Base-by-base conservation (phyloP, 2,888 invertebrate genomes). In the Caenorhabditis becei region DNA sequence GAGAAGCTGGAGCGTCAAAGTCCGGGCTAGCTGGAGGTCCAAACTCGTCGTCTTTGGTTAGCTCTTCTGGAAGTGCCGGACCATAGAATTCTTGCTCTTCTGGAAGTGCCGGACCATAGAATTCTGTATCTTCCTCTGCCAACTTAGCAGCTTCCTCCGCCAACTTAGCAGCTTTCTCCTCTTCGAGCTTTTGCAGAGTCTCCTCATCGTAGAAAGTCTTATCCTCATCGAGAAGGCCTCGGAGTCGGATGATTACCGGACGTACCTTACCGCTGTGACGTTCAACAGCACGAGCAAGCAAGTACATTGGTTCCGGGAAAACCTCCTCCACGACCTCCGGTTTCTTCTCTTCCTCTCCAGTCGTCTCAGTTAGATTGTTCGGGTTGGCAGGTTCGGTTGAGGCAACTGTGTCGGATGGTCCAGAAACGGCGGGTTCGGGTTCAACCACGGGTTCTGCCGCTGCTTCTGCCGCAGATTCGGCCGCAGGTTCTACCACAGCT, bases 201-300 rank as follows among this genome's bases (percentile, higher is more conserved):
- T 65, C 75, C 10, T 26, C 44, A 14, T 51, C 51, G n/a, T 58
- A 54, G 18, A 51, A 66, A 0, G 47, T 66, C 26, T 75, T 74
- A 18, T 74, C 74, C 8, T 61, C 35, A 0, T 70, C 32, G n/a
- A 54, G 20, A 2, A 62, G 62, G 0, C 23, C 37, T 11, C 54
- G 66, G 26, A 75, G 66, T 28, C 75, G 23, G 7, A 75, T 53
- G 28, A 75, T 44, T 4, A 58, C 66, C 11, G 75, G 75, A 1
- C 66, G 8, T 4, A 14, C 11, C 0, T 53, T 26, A 2, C 44
- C 61, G 2, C 66, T 51, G 7, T 10, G 1, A 35, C 66, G 75
- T 26, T 75, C 75, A 10, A 18, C 28, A 5, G 7, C 75, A 28
- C 65, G 47, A 10, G 37, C 72, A 7, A 58, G 23, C 1, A 69